phyloP scores from a whole-genome alignment of 1,140 invertebrate genomes.

The Drosophila sulfurigaster region DNA sequence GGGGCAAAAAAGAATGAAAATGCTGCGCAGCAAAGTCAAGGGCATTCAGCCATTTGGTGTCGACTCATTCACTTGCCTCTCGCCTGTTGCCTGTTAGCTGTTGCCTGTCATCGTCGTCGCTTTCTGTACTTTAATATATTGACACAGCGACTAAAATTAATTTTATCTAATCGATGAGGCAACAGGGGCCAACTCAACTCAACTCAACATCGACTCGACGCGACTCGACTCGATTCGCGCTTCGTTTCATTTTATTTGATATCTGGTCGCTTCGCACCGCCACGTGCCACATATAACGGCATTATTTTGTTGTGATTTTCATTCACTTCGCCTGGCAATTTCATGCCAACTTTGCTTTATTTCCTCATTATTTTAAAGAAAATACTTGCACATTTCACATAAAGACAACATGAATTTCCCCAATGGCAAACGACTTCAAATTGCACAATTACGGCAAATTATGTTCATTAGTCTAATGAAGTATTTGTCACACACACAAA shows the following conservation, averaged over 20 bases:
- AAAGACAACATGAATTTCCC: slow-evolving; percentile 16
- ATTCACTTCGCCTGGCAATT: slow-evolving; percentile 41
- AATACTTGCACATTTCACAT: not conserved
- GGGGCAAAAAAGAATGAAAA: slow-evolving; percentile 1
- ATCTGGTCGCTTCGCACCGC: slow-evolving; percentile 18
- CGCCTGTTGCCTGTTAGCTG: slow-evolving; percentile 13
- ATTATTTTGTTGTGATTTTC: slow-evolving; percentile 47
- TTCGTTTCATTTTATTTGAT: slow-evolving; percentile 30
- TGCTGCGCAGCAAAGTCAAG: slow-evolving; percentile 66
- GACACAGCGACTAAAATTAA: slow-evolving; percentile 74
- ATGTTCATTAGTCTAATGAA: slow-evolving; percentile 80
- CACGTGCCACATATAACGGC: not conserved
- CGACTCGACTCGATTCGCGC: not conserved
- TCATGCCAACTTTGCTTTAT: slow-evolving; percentile 27
- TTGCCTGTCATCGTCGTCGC: slow-evolving; percentile 12
- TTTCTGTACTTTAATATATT: slow-evolving; percentile 39
- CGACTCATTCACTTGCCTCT: not conserved
- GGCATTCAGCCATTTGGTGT: slow-evolving; percentile 25
- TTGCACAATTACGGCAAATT: slow-evolving; percentile 71
- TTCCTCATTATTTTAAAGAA: slow-evolving; percentile 5
- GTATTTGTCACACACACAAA: slow-evolving; percentile 64
- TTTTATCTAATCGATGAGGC: slow-evolving; percentile 79
- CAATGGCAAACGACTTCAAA: slow-evolving; percentile 44
- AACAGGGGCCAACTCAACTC: not conserved
- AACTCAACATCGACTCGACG: not conserved